These are phyloP conservation scores for Daubentonia madagascariensis DNA, from an alignment of 2,113 vertebrate genomes.

Conservation along the genomic window DNA sequence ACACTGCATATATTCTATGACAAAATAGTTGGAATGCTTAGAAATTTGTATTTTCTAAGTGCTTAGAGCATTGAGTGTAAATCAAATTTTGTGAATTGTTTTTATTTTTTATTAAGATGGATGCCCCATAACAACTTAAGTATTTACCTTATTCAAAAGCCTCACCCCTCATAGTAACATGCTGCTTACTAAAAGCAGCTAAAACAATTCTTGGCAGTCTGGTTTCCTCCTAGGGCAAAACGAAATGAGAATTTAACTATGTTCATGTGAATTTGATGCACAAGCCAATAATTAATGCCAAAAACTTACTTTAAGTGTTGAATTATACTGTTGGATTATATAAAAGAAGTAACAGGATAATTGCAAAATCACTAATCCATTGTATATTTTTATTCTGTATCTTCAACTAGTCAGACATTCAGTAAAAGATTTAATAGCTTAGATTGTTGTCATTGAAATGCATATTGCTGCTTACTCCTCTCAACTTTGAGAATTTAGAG, in stretches of 20 bases:
- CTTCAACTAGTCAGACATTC: slow-evolving; percentile 1
- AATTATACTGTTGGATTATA: slow-evolving; percentile 54
- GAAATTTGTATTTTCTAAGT: background rate
- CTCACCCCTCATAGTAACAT: background rate
- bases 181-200: background rate
- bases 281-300: slow-evolving; percentile 66
- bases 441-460: slow-evolving; percentile 55
- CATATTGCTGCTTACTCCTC: slow-evolving; percentile 10
- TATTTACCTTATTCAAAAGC: background rate
- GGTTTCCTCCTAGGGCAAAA: slow-evolving; percentile 31
- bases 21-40: background rate
- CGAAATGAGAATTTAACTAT: slow-evolving; percentile 38
- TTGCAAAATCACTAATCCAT: slow-evolving; percentile 55
- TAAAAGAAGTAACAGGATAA: slow-evolving; percentile 56
- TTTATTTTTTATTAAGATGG: background rate
- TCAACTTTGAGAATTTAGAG: slow-evolving; percentile 39
- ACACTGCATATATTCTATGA: background rate
- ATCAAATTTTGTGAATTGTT: background rate
- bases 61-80: background rate
- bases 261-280: slow-evolving; percentile 53
- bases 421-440: slow-evolving; percentile 41
- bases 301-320: slow-evolving; percentile 53
- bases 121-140: background rate
- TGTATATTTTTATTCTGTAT: slow-evolving; percentile 45
- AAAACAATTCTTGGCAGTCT: slow-evolving; percentile 47